Evolutionary conservation across 2,797 vertebrate species (phyloP), one percentile per base, ranked within the genome.

Genomic region (Anas bernieri): DNA sequence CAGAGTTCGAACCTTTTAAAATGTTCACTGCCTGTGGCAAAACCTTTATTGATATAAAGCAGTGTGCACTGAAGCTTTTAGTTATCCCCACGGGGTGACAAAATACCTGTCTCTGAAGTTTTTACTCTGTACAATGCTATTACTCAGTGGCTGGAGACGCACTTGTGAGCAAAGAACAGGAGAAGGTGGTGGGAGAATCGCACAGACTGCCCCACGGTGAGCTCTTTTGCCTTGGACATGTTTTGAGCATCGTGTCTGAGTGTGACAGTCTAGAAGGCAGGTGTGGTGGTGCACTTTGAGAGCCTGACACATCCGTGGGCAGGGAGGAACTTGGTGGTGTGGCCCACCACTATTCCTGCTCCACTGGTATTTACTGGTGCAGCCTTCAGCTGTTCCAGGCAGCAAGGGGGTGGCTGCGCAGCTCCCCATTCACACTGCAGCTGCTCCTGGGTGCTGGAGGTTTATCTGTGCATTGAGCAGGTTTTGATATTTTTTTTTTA

Each of bases 181-280:
- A 0, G 3, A 55, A 12, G 0, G 6, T 52, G 50, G 55, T 1
- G 1, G 31, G 18, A 54, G 76, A 21, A 21, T 56, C 17, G 37
- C 52, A 2, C 45, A 5, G 6, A 23, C 54, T 20, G 70, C 54
- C 52, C 37, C 16, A 28, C 10, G 1, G 21, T 17, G 50, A 39
- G 25, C 50, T 52, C 5, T 52, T 16, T 52, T 52, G 15, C 26
- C 26, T 52, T 15, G 56, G n/a, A 26, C 2, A 11, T 3, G 22
- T 39, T 45, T 58, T 21, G 48, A 52, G 63, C 16, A 0, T 20
- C 21, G 26, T 52, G 50, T 16, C 25, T 52, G 26, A 52, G 50
- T 6, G 26, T 52, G 50, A 16, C 50, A 52, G 50, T 52, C 50
- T 52, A 28, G 50, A 52, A 52, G 14, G 2, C 25, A 9, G 26